A percentile compares a stretch with the other conserved stretches of the same genome.
phyloP scores from a whole-genome alignment of 92 coral and sea anemone species.

The Heliopora coerulea region DNA sequence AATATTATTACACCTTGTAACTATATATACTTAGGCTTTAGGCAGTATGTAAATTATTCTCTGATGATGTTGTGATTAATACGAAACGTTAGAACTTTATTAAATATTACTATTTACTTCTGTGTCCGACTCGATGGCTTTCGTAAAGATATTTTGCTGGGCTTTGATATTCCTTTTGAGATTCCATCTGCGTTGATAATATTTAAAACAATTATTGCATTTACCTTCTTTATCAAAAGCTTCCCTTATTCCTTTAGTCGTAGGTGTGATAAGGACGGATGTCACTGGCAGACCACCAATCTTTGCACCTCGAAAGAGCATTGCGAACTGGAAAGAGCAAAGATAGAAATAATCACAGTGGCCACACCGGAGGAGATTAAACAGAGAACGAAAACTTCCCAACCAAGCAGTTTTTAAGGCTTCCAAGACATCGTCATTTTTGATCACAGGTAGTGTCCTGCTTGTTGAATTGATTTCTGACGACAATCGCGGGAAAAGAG shows the following conservation, averaged over 20 bases:
- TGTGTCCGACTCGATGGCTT: too few relatives aligned
- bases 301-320: constrained; percentile 73
- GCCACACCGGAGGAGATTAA: constrained; percentile 80
- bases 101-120: too few relatives aligned
- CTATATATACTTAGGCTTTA: too few relatives aligned
- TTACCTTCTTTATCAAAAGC: constrained; percentile 83
- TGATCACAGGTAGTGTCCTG: constrained; percentile 32
- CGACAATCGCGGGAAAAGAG: constrained; percentile 70
- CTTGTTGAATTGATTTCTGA: constrained; percentile 48
- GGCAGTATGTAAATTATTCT: too few relatives aligned
- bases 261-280: constrained; percentile 77
- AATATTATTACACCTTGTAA: too few relatives aligned
- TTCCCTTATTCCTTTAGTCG: constrained; percentile 88
- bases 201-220: not conserved
- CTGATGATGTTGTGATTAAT: too few relatives aligned
- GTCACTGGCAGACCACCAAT: constrained; percentile 48
- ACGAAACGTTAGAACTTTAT: too few relatives aligned
- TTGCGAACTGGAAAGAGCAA: constrained; percentile 69
- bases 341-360: constrained; percentile 86
- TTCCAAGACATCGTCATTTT: constrained; percentile 59
- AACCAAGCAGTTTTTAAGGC: constrained; percentile 78
- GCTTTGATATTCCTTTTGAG: too few relatives aligned
- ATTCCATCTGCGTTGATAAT: too few relatives aligned
- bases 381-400: constrained; percentile 83
- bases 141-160: too few relatives aligned